phyloP scores from a whole-genome alignment of 2,113 vertebrate genomes.

The Ceuthmochares aereus region DNA sequence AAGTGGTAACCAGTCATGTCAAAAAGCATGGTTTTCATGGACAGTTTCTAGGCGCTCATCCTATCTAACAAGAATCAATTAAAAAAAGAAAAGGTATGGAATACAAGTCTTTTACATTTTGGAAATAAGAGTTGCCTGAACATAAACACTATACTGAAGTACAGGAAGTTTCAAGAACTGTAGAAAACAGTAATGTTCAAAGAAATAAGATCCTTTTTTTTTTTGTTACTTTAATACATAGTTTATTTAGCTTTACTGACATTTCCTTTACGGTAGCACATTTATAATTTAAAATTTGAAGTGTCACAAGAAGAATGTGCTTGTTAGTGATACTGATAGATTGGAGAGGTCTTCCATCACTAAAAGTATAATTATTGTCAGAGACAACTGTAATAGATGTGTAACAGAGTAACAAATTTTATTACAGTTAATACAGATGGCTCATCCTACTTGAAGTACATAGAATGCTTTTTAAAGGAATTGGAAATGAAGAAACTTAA shows the following conservation, averaged over 20 bases:
- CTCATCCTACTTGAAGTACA: not conserved
- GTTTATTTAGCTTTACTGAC: not conserved
- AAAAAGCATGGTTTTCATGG: not conserved
- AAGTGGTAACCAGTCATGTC: not conserved
- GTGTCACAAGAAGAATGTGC: not conserved
- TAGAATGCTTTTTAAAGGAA: not conserved
- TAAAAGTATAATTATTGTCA: not conserved
- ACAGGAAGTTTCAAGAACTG: rapidly evolving
- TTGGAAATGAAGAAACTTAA: not conserved
- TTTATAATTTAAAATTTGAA: not conserved
- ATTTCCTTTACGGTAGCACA: not conserved
- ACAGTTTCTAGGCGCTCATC: not conserved
- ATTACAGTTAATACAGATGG: not conserved
- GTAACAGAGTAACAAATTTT: not conserved
- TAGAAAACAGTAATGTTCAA: not conserved
- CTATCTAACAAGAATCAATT: not conserved
- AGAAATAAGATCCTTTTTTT: not conserved
- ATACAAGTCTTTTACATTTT: not conserved
- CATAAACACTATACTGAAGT: not conserved
- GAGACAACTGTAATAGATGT: not conserved
- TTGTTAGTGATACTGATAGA: not conserved
- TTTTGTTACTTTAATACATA: not conserved
- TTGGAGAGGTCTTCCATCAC: not conserved
- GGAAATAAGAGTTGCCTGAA: not conserved
- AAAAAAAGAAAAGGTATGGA: rapidly evolving